Evolutionary conservation across 2,113 vertebrate species (phyloP), one percentile per base, ranked within the genome.

Genomic region (Brienomyrus brachyistius): DNA sequence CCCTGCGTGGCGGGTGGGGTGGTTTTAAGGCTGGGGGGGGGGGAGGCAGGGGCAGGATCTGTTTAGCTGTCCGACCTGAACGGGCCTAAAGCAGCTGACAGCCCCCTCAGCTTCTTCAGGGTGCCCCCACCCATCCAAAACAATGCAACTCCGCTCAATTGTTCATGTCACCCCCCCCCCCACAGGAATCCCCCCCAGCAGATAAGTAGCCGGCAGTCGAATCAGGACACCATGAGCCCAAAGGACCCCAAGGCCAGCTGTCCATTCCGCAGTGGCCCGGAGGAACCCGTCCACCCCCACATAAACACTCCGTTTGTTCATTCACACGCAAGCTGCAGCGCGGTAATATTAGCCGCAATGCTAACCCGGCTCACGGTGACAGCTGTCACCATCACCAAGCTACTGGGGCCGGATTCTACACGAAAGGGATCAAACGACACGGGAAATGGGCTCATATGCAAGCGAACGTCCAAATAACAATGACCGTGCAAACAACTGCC

Each of bases 251-350:
- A 13, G 17, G 45, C 47, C 91, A 86, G 91, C 70, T 89, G 74
- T 43, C 56, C 89, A 85, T 91, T 90, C 87, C 89, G 21, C 86
- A 11, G 47, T 7, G 27, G 4, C 48, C 62, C 17, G 7, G 66
- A 47, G 43, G 62, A 88, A 70, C 17, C 13, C 45, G 1, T 21
- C 62, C 21, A 66, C 45, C 48, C 66, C n/a, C 47, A 17, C 15
- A 11, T 51, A 88, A 77, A 88, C 47, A 74, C 89, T 88, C 70
- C n/a, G 88, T 56, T 77, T 89, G 89, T 91, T 89, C 86, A 17
- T 87, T 84, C 89, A 51, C 27, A 51, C 3, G 13, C 66, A 54
- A 82, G 48, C 66, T 35, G 35, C 48, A 17, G 74, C 7, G 13
- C 19, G 4, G 35, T 47, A 56, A 83, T 5, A 83, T 17, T 19